Conservation (phyloP, 2,888 invertebrate species). For the Zootermopsis nevadensis region DNA sequence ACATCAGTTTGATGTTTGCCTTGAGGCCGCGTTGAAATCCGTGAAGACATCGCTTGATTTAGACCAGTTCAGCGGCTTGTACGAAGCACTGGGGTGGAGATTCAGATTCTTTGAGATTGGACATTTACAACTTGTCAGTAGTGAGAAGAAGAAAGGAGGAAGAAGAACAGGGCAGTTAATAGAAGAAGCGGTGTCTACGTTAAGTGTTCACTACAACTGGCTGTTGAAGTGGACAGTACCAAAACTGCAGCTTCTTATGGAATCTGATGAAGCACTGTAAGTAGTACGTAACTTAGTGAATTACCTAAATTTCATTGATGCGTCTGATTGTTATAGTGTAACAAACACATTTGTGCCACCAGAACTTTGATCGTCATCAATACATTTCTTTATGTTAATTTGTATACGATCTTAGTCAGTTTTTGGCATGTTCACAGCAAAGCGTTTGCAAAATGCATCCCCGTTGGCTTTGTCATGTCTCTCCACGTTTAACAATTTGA, state of each 20-base stretch:
- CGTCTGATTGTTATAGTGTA: too few relatives aligned
- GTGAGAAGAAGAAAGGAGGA: neutral
- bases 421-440: too few relatives aligned
- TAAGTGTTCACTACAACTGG: conserved; percentile 81
- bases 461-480: too few relatives aligned
- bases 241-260: conserved; percentile 53
- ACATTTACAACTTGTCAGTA: conserved; percentile 58
- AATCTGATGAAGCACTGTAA: conserved; percentile 6
- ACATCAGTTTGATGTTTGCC: conserved; percentile 63
- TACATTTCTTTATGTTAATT: too few relatives aligned
- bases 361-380: too few relatives aligned
- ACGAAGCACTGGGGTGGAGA: conserved; percentile 69
- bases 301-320: neutral
- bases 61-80: conserved; percentile 62
- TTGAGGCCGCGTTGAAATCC: conserved; percentile 62
- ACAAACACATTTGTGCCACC: too few relatives aligned
- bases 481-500: too few relatives aligned
- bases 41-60: conserved; percentile 60
- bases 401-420: too few relatives aligned
- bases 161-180: conserved; percentile 53
- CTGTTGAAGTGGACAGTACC: conserved; percentile 72
- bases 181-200: conserved; percentile 69
- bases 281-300: neutral
- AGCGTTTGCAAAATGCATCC: too few relatives aligned
- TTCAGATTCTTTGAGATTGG: conserved; percentile 65